Evolutionary conservation across 2,888 invertebrate genomes (phyloP).

Genomic region (Xestia rhomboidea): DNA sequence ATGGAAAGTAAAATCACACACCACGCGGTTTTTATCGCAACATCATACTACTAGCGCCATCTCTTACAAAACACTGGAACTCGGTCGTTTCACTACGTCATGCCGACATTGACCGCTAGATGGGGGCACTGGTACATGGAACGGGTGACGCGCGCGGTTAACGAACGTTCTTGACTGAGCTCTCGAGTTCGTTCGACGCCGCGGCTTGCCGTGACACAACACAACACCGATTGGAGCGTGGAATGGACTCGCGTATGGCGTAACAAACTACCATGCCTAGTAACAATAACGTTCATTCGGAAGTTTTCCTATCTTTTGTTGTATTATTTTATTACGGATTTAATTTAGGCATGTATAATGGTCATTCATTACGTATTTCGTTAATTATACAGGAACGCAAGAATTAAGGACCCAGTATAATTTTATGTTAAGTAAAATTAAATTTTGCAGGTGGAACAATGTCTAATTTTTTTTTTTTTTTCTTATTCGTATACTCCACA

Average conservation of each 20-base stretch:
- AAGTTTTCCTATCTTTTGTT: constrained; percentile 18
- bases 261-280: constrained; percentile 57
- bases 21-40: constrained; percentile 20
- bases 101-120: constrained; percentile 90
- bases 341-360: not conserved
- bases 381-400: not conserved
- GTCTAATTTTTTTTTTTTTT: not conserved
- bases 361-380: not conserved
- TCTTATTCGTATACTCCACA: not conserved
- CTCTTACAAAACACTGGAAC: constrained; percentile 77
- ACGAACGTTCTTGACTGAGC: constrained; percentile 90
- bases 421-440: not conserved
- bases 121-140: constrained; percentile 85
- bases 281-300: constrained; percentile 51
- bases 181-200: constrained; percentile 85
- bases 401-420: not conserved
- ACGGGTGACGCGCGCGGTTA: constrained; percentile 86
- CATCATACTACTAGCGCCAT: constrained; percentile 80
- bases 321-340: constrained; percentile 3
- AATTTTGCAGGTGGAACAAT: not conserved
- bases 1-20: constrained; percentile 18
- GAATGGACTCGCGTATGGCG: constrained; percentile 71
- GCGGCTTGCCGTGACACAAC: constrained; percentile 77
- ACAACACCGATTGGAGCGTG: constrained; percentile 68
- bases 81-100: constrained; percentile 75